phyloP scores from a whole-genome alignment of 2,888 invertebrate genomes.

The Spialia ferax region DNA sequence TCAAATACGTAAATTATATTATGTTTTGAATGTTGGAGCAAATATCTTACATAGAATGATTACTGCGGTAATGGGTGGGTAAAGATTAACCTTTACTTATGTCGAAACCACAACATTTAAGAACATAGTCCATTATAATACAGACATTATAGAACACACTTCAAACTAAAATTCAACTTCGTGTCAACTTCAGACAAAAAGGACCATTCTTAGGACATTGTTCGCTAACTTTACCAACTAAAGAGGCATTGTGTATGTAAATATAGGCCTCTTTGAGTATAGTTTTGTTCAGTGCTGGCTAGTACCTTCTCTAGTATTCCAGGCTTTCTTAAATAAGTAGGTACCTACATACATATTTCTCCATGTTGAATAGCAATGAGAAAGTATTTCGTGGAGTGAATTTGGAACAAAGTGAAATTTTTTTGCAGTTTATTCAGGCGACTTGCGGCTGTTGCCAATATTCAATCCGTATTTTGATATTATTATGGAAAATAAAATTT shows the following conservation, averaged over 20 bases:
- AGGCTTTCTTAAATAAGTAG: slow-evolving; percentile 18
- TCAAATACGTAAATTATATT: too few relatives aligned
- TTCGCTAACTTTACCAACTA: slow-evolving; percentile 23
- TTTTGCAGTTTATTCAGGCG: too few relatives aligned
- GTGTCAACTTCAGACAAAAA: slow-evolving; percentile 13
- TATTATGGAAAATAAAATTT: too few relatives aligned
- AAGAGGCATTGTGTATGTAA: slow-evolving; percentile 33
- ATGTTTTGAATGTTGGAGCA: too few relatives aligned
- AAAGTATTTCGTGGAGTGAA: neutral
- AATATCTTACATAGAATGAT: too few relatives aligned
- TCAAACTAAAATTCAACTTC: slow-evolving; percentile 1
- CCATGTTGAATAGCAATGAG: slow-evolving; percentile 25
- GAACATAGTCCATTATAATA: too few relatives aligned
- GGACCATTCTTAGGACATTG: slow-evolving; percentile 18
- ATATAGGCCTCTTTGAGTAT: slow-evolving; percentile 22
- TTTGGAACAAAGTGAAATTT: neutral
- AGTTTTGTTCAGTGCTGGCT: slow-evolving; percentile 22
- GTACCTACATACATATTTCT: too few relatives aligned
- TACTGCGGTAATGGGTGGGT: too few relatives aligned
- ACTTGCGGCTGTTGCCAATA: too few relatives aligned
- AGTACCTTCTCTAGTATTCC: slow-evolving; percentile 20
- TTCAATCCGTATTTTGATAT: too few relatives aligned
- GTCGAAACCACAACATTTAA: too few relatives aligned
- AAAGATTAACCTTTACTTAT: too few relatives aligned
- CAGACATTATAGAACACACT: neutral